Conservation (phyloP, 2,888 invertebrate species). For the Taphrorychus bicolor region DNA sequence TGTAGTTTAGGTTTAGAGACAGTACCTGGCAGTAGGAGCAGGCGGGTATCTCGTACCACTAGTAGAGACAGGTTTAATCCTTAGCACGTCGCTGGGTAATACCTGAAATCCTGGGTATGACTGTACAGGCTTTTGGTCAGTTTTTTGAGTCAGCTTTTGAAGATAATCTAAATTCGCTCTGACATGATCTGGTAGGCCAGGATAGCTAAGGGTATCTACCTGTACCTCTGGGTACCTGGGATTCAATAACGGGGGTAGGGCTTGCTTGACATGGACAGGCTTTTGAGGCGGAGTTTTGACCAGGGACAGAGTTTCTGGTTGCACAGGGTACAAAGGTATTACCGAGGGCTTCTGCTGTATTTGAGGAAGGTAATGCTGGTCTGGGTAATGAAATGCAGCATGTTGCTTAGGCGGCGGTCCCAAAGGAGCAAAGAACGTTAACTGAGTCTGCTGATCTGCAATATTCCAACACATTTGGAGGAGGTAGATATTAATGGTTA, state of each 20-base stretch:
- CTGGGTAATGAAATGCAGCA: not conserved
- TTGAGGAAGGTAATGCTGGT: not conserved
- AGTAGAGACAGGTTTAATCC: slow-evolving; percentile 4
- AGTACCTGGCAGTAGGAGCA: not conserved
- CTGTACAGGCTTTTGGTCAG: not conserved
- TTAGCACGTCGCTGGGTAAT: slow-evolving; percentile 15
- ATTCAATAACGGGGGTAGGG: not conserved
- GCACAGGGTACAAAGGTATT: not conserved
- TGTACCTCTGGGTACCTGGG: slow-evolving; percentile 6
- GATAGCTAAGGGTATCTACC: not conserved
- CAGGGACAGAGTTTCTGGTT: not conserved
- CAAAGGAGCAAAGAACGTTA: not conserved
- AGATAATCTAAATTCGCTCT: not conserved
- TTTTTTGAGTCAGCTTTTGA: not conserved
- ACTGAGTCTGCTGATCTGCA: not conserved
- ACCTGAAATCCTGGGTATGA: not conserved
- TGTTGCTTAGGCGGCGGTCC: not conserved
- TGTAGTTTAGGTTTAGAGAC: not conserved
- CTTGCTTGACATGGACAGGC: not conserved
- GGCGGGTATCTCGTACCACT: not conserved
- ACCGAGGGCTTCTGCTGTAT: not conserved
- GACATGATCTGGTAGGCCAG: not conserved
- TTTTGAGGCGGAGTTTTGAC: not conserved
- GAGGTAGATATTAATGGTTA: not conserved
- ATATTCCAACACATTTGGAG: not conserved